Evolutionary conservation across 2,113 vertebrate species (phyloP), one percentile per base, ranked within the genome.

Genomic region (Cyprichromis sp.): DNA sequence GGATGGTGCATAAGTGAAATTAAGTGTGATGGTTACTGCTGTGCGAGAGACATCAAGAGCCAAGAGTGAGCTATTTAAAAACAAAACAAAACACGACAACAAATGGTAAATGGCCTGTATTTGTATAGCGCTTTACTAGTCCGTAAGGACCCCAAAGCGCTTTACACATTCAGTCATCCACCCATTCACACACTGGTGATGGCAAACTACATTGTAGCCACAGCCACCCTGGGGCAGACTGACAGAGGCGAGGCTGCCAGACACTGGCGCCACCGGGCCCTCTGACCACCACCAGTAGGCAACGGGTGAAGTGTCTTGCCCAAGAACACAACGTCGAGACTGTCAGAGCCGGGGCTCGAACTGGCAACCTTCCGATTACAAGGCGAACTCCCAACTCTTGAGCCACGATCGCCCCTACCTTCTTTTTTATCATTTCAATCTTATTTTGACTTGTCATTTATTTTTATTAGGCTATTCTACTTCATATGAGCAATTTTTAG

Each of bases 311-410:
- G 24, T 26, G 54, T 57, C 24, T 57, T 57, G 54, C 4, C 7
- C 54, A 57, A 57, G 12, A 12, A 57, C 54, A 57, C 24, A 29
- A 57, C 7, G 1, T 13, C 2, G 7, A 57, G 54, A 57, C 7
- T 57, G 24, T 57, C 24, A 0, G 3, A 57, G 1, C 54, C 0
- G 12, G 24, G 54, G 24, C 54, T 57, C 54, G 0, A 57, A 57
- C 12, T 5, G 54, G 13, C 13, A 29, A 57, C 1, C 54, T 1
- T 57, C 21, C 12, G 0, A 57, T 57, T 57, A 57, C 54, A 57
- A 57, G 21, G 12, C 12, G 3, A 57, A 8, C 13, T 29, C 24
- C 24, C 54, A 29, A 29, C 54, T 57, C 24, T 29, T 29, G 12
- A 8, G 24, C 54, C 54, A 29, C 3, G 13, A 16, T 57, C 24